phyloP scores from a whole-genome alignment of 2,797 vertebrate genomes.

The Megalops cyprinoides region DNA sequence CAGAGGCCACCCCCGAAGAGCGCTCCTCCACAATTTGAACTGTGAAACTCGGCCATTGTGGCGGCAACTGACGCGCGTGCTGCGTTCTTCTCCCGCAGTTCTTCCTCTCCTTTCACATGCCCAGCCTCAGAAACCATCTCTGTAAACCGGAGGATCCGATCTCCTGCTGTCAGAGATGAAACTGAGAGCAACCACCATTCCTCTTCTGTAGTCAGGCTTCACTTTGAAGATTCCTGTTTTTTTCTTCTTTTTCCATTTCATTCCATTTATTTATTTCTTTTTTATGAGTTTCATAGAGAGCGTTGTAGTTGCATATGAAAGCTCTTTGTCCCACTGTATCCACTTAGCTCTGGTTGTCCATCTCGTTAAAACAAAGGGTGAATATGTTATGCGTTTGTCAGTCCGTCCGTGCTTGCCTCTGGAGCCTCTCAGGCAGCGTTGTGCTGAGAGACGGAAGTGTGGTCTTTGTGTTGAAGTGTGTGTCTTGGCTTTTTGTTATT shows the following conservation, averaged over 20 bases:
- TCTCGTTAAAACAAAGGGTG: background rate
- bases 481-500: background rate
- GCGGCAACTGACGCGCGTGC: no score
- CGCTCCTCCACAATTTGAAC: no score
- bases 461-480: no score
- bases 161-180: constrained; percentile 45
- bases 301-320: constrained; percentile 33
- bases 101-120: background rate
- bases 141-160: constrained; percentile 23
- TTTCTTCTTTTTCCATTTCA: constrained; percentile 13
- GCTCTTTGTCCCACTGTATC: constrained; percentile 15
- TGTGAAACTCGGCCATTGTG: no score
- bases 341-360: background rate
- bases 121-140: background rate
- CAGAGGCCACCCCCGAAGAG: background rate
- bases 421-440: no score
- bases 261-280: constrained; percentile 40
- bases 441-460: no score
- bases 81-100: constrained; percentile 16
- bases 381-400: background rate
- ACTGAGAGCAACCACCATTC: constrained; percentile 44
- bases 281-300: constrained; percentile 42
- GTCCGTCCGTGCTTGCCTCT: no score
- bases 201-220: constrained; percentile 43
- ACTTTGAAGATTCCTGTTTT: constrained; percentile 44